Evolutionary conservation across 2,888 invertebrate genomes (phyloP), one percentile per base, ranked within the genome.

Genomic region (Craniophora ligustri): DNA sequence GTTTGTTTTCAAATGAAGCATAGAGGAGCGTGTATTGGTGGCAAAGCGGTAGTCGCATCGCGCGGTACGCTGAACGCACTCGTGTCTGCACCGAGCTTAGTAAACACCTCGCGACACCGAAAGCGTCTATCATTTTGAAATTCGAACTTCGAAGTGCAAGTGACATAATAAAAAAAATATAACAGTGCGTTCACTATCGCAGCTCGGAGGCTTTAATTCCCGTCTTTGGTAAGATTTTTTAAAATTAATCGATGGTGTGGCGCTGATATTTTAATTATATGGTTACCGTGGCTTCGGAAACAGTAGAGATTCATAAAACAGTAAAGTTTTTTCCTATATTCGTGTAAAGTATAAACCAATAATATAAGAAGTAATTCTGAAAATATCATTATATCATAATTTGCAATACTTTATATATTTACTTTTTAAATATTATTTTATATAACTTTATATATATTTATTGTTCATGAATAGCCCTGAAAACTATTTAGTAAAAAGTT

Each of bases 21-120:
- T 90, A 86, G 87, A 87, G 86, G 87, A 81, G 75, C 82, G 84
- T 69, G 64, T 70, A 67, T 72, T 55, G 78, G 66, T 67, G 67
- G 60, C 60, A 41, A 64, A 76, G 67, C 80, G 78, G 64, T 86
- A 91, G 92, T 92, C 85, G 88, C 77, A 75, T 78, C 82, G 82
- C 81, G 83, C 76, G 81, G 72, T 73, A 81, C 83, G 79, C 55
- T 67, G 78, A 79, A 81, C 77, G 72, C 86, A 84, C 87, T 84
- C 83, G 90, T 79, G 76, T 69, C 77, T 67, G 58, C 60, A 73
- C 66, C 67, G 64, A 70, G 63, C 76, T 75, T 76, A 68, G 67
- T 72, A 73, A 82, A 75, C 70, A 60, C 40, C 62, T 67, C 73
- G 75, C 63, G 70, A 72, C 76, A 72, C 56, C 49, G 46, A 72